A percentile compares a stretch with the other conserved stretches of the same genome.
phyloP scores from a whole-genome alignment of 1,140 invertebrate genomes.

The Lasaia peninsularis region DNA sequence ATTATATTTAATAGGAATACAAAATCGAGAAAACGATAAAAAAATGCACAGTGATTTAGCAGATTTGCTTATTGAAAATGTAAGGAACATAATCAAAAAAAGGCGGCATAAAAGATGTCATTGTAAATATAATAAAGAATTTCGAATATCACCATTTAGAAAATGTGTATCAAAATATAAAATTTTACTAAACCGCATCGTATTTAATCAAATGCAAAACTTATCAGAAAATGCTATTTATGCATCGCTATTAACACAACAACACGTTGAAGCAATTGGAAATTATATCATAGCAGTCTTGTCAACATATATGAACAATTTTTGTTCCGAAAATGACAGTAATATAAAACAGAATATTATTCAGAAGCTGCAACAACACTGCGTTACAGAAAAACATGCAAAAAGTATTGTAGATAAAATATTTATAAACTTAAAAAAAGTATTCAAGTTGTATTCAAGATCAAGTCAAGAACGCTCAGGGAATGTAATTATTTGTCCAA shows the following conservation, averaged over 20 bases:
- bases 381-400: slow-evolving; percentile 29
- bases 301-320: slow-evolving; percentile 12
- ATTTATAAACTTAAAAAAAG: slow-evolving; percentile 28
- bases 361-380: slow-evolving; percentile 14
- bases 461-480: slow-evolving; percentile 20
- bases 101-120: not conserved
- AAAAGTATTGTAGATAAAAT: slow-evolving; percentile 26
- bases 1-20: slow-evolving; percentile 29
- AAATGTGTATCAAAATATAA: slow-evolving; percentile 28
- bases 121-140: slow-evolving; percentile 7
- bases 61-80: slow-evolving; percentile 27
- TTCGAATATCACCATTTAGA: slow-evolving; percentile 15
- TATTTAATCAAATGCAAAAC: slow-evolving; percentile 14
- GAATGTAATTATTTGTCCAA: slow-evolving; percentile 29
- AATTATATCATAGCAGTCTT: slow-evolving; percentile 29
- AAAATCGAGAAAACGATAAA: slow-evolving; percentile 22
- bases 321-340: not conserved
- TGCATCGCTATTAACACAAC: not conserved
- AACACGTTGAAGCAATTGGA: slow-evolving; percentile 19
- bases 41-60: slow-evolving; percentile 24
- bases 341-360: not conserved
- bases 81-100: slow-evolving; percentile 17
- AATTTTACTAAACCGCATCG: slow-evolving; percentile 30
- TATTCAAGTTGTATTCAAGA: slow-evolving; percentile 16
- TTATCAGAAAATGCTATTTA: not conserved